A percentile compares a stretch with the other conserved stretches of the same genome.
Conservation (phyloP, 2,113 vertebrate genomes). For the Pluvialis apricaria region DNA sequence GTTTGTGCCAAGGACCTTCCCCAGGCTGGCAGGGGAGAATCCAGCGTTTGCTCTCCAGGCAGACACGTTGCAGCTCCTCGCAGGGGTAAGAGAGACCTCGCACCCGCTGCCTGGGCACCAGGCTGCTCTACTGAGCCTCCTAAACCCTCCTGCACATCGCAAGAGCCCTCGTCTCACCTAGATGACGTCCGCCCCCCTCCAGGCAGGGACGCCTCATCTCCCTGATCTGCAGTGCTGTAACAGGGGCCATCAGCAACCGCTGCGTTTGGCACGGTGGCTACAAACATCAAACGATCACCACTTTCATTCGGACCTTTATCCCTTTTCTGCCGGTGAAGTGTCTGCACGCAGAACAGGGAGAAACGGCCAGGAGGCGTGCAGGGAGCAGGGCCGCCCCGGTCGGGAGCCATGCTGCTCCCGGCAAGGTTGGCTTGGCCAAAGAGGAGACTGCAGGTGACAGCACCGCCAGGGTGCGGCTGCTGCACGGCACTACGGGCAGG, state of each 20-base stretch:
- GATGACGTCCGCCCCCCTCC: neutral
- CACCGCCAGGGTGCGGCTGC: neutral
- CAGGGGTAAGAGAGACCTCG: neutral
- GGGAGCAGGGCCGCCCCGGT: neutral
- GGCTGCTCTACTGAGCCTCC: neutral
- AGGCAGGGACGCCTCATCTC: neutral
- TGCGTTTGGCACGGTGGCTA: neutral
- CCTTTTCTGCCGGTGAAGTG: neutral
- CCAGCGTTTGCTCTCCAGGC: neutral
- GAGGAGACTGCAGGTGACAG: neutral
- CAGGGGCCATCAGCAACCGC: neutral
- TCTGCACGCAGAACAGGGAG: neutral
- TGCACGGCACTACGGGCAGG: neutral
- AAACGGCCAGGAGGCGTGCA: fast-evolving
- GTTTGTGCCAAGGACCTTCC: neutral
- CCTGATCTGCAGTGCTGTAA: no score
- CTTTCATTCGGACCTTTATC: no score
- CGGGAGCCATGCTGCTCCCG: neutral
- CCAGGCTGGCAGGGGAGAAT: neutral
- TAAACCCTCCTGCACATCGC: fast-evolving
- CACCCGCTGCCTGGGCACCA: neutral
- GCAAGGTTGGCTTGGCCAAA: neutral
- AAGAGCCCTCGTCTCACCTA: neutral
- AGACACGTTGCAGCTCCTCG: fast-evolving
- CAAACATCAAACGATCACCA: neutral